Evolutionary conservation across 2,797 vertebrate genomes (phyloP).

Genomic region (Mastacembelus armatus): DNA sequence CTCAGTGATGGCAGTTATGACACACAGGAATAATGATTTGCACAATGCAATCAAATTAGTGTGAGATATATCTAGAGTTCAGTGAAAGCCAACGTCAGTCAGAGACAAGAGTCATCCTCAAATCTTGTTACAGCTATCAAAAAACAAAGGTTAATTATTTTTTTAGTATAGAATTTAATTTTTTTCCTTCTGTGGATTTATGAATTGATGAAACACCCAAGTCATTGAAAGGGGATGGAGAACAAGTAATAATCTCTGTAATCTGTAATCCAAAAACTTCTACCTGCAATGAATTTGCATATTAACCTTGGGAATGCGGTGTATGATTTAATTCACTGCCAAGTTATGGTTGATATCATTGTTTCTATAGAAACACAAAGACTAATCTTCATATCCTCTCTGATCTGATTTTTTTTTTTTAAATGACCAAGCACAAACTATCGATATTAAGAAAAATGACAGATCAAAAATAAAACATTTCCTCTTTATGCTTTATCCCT

Average conservation of each 20-base stretch:
- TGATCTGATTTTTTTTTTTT: no score
- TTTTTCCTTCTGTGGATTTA: no score
- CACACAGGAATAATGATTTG: no score
- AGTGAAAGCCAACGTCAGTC: no score
- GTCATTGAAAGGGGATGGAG: conserved; percentile 15
- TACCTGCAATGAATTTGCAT: conserved; percentile 15
- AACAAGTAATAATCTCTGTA: conserved; percentile 33
- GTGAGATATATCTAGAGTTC: no score
- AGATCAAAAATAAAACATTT: conserved; percentile 20
- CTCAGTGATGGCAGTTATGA: background rate
- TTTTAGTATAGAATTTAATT: background rate
- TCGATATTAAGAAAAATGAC: conserved; percentile 14
- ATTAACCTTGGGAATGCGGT: conserved; percentile 9
- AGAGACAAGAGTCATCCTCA: background rate
- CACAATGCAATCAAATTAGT: background rate
- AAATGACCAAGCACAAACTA: no score
- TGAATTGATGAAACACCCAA: conserved; percentile 12
- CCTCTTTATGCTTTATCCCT: conserved; percentile 11
- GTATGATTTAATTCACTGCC: conserved; percentile 12
- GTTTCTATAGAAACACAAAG: no score
- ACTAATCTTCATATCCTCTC: no score
- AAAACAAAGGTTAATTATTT: background rate
- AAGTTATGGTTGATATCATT: no score
- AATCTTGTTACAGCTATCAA: no score
- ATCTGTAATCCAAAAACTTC: conserved; percentile 26